Evolutionary conservation across 2,888 invertebrate species (phyloP).

Genomic region (Agrochola lychnidis): DNA sequence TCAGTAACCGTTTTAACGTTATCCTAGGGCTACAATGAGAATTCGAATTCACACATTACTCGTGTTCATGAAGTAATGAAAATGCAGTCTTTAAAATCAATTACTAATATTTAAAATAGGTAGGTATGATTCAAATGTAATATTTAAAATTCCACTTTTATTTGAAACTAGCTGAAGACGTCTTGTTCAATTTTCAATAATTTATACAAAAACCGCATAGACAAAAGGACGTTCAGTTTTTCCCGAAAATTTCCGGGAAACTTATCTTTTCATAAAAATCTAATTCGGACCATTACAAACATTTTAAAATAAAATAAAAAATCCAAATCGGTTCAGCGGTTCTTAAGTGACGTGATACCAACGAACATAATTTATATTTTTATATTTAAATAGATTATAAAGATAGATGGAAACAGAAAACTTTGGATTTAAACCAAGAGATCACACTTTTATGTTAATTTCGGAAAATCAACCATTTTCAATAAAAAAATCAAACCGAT

Average conservation of each 20-base stretch:
- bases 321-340: neutral
- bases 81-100: conserved; percentile 47
- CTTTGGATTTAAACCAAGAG: conserved; percentile 34
- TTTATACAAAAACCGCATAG: neutral
- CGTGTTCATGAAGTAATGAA: conserved; percentile 18
- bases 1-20: conserved; percentile 32
- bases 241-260: neutral
- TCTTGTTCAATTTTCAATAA: neutral
- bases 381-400: neutral
- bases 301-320: neutral
- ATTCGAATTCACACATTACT: conserved; percentile 34
- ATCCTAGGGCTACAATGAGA: conserved; percentile 39
- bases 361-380: neutral
- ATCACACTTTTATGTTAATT: conserved; percentile 33
- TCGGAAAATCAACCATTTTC: neutral
- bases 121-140: conserved; percentile 1
- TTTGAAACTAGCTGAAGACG: neutral
- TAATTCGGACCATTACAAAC: neutral
- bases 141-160: neutral
- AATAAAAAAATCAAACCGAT: neutral
- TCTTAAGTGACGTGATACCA: neutral
- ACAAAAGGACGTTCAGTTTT: neutral
- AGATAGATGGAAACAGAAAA: conserved; percentile 3
- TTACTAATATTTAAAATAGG: neutral
- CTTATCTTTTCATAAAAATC: neutral